These are phyloP conservation scores for Corythornis leucogaster DNA, from an alignment of 2,797 vertebrate genomes.

Conservation along the genomic window DNA sequence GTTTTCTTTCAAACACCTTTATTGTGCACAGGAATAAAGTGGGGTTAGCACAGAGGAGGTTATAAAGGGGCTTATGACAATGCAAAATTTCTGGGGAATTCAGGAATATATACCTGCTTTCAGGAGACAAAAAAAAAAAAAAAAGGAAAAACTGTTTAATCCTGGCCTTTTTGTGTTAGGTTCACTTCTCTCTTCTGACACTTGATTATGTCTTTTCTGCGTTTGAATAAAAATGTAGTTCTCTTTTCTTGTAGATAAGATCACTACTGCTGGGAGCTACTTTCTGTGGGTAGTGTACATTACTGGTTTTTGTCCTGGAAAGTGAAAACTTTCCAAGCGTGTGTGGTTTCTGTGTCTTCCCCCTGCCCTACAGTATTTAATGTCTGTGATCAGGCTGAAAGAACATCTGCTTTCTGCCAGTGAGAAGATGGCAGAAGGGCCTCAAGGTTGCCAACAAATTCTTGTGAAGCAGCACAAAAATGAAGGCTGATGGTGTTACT, in stretches of 20 bases:
- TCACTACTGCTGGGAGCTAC: slow-evolving; percentile 15
- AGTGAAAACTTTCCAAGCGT: slow-evolving; percentile 30
- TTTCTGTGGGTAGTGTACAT: neutral
- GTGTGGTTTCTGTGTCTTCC: slow-evolving; percentile 4
- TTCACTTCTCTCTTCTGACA: neutral
- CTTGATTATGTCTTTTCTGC: slow-evolving; percentile 11
- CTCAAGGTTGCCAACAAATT: neutral
- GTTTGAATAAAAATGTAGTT: slow-evolving; percentile 51
- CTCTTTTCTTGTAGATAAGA: slow-evolving; percentile 41
- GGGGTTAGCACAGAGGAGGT: neutral
- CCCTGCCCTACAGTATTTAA: neutral
- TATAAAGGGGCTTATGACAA: neutral
- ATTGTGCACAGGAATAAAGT: neutral
- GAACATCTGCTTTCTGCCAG: neutral
- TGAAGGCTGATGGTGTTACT: neutral
- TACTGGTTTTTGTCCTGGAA: slow-evolving; percentile 16
- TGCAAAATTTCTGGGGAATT: neutral
- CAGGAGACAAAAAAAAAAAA: neutral
- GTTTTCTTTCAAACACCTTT: neutral
- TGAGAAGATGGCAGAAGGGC: neutral
- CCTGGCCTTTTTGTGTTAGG: neutral
- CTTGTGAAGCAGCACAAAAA: neutral
- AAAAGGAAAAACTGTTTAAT: neutral
- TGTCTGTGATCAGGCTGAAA: neutral
- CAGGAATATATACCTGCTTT: neutral